Percentiles rank a stretch among this genome's conserved stretches.
phyloP scores from a whole-genome alignment of 1,140 invertebrate species.

The Bradynema listronoti region DNA sequence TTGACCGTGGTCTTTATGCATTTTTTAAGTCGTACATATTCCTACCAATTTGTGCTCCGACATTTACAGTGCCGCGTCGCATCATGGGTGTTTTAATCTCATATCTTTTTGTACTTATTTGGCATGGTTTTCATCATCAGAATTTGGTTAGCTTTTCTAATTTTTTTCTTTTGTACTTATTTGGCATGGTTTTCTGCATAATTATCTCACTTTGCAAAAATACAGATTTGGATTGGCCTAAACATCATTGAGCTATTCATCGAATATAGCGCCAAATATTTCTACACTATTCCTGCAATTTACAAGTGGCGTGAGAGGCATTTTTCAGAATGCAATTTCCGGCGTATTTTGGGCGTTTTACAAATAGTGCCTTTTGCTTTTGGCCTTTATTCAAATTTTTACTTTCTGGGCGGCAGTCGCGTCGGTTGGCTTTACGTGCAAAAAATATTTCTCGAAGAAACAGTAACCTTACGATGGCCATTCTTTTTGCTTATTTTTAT shows the following conservation, averaged over 20 bases:
- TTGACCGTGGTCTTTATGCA: slow-evolving; percentile 52
- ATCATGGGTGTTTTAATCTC: slow-evolving; percentile 52
- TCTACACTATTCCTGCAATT: slow-evolving; percentile 45
- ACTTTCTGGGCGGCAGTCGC: slow-evolving; percentile 53
- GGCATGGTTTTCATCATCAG: slow-evolving; percentile 57
- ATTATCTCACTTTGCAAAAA: slow-evolving; percentile 1
- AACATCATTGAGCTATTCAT: slow-evolving; percentile 56
- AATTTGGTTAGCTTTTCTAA: slow-evolving; percentile 56
- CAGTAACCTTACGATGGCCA: slow-evolving; percentile 51
- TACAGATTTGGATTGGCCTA: slow-evolving; percentile 52
- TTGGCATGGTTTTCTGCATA: slow-evolving; percentile 50
- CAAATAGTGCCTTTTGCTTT: slow-evolving; percentile 57
- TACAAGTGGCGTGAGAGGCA: slow-evolving; percentile 35
- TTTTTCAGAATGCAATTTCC: slow-evolving; percentile 46
- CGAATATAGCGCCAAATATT: slow-evolving; percentile 45
- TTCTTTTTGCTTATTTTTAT: slow-evolving; percentile 50
- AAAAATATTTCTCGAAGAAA: slow-evolving; percentile 55
- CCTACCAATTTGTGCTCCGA: slow-evolving; percentile 53
- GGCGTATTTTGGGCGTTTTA: slow-evolving; percentile 45
- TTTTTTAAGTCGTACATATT: slow-evolving; percentile 58
- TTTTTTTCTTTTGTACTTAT: slow-evolving; percentile 53
- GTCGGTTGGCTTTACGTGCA: slow-evolving; percentile 53
- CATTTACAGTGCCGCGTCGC: slow-evolving; percentile 47
- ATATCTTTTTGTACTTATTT: slow-evolving; percentile 54
- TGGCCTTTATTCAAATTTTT: slow-evolving; percentile 57